Base-by-base conservation (phyloP, 2,888 invertebrate species). In the Oxytorus armatus region DNA sequence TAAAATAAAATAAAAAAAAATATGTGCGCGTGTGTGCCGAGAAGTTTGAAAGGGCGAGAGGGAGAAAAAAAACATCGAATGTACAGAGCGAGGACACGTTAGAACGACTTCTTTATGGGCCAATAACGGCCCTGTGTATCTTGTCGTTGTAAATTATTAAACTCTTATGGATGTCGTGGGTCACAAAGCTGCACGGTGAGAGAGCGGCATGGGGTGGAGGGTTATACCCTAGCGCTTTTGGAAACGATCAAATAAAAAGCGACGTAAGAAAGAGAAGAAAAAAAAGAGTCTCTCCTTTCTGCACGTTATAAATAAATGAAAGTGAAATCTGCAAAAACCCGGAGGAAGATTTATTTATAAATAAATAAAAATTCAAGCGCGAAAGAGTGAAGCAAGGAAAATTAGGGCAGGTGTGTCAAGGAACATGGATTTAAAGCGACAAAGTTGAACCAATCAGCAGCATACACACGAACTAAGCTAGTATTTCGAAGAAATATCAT, bases 141-240 rank as follows among this genome's bases (percentile, higher is more conserved):
- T 88, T 89, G 89, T 88, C 86, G 86, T 85, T 86, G 86, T 90
- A 89, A 90, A 90, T 91, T 90, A 90, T 90, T 89, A 86, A 88
- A 83, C 81, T 82, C 70, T 69, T 53, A 69, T 57, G 73, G 76
- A 68, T 55, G 69, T 63, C 47, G 10, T 44, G 63, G 61, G 61
- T 47, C 66, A 5, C 2, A 61, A 47, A 79, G 66, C 42, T 72
- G 36, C 66, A 51, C 42, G 51, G 44, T n/a, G n/a, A n/a, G n/a
- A n/a, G n/a, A n/a, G n/a, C n/a, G n/a, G n/a, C n/a, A n/a, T n/a
- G n/a, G n/a, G n/a, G n/a, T n/a, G n/a, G 53, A 7, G 47, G 66
- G 14, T 21, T 18, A 49, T 11, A 25, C 51, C 72, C 51, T 23
- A 8, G 10, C 47, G n/a, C 42, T 25, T 39, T 61, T 10, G 8